Conservation (phyloP, 2,797 vertebrate species). For the Cuniculus paca region DNA sequence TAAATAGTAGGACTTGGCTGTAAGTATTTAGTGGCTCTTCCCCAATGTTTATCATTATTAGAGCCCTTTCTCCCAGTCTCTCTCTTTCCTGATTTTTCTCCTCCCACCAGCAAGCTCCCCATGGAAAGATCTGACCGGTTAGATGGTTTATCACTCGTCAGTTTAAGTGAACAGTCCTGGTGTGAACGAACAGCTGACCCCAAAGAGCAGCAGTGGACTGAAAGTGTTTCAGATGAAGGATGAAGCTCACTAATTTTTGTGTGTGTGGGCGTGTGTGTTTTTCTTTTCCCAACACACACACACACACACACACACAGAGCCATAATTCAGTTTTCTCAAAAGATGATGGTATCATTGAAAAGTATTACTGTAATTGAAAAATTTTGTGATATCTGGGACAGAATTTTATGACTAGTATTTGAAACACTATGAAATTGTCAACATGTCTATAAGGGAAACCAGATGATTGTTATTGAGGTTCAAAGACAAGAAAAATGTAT, state of each 20-base stretch:
- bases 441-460: background rate
- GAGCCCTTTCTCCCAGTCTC: background rate
- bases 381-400: background rate
- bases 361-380: background rate
- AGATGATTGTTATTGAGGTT: background rate
- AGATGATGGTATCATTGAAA: background rate
- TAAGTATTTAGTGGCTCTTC: background rate
- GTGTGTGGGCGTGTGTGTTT: background rate
- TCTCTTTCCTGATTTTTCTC: background rate
- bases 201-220: background rate
- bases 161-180: background rate
- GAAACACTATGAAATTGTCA: background rate
- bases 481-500: background rate
- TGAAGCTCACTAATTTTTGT: background rate
- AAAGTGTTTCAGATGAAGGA: background rate
- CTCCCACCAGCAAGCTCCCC: background rate
- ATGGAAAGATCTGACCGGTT: background rate
- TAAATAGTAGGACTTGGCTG: background rate
- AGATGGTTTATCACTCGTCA: background rate
- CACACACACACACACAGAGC: background rate
- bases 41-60: background rate
- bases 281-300: background rate
- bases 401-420: background rate
- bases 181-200: background rate
- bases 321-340: background rate